Percentiles rank a stretch among this genome's conserved stretches.
These are phyloP conservation scores for Lycocorax pyrrhopterus DNA, from an alignment of 2,113 vertebrate genomes.

Conservation along the genomic window DNA sequence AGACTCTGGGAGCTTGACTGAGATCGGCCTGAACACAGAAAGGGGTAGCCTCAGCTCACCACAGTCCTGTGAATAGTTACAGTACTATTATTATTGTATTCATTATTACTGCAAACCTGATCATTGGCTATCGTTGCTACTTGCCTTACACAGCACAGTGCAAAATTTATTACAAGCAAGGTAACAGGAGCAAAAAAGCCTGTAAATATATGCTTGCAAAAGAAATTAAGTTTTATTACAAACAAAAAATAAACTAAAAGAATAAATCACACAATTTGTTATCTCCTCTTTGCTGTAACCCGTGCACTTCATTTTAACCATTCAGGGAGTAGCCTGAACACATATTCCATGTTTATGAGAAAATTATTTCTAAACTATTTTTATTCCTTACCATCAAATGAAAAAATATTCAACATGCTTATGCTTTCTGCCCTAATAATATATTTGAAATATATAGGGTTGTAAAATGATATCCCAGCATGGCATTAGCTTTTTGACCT, in stretches of 20 bases:
- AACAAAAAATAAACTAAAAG: slow-evolving; percentile 33
- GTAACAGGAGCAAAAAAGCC: background rate
- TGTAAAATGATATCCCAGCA: slow-evolving; percentile 14
- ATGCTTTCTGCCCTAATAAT: background rate
- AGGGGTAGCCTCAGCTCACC: background rate
- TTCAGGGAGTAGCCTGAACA: background rate
- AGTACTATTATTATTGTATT: background rate
- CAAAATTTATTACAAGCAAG: background rate
- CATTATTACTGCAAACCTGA: background rate
- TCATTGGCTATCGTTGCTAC: background rate
- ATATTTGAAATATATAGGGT: background rate
- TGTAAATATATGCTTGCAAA: slow-evolving; percentile 44
- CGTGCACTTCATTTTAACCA: background rate
- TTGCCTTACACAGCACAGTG: background rate
- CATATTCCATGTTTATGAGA: background rate
- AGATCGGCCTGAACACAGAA: background rate
- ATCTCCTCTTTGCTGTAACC: background rate
- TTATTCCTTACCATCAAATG: background rate
- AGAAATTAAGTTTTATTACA: slow-evolving; percentile 40
- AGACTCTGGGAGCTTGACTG: background rate
- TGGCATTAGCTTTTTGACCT: slow-evolving; percentile 22
- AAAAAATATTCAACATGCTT: background rate
- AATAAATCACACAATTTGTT: slow-evolving; percentile 11
- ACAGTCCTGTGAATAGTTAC: background rate
- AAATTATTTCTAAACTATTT: slow-evolving; percentile 4